Conservation (phyloP, 2,797 vertebrate species). For the Podarcis lilfordi region DNA sequence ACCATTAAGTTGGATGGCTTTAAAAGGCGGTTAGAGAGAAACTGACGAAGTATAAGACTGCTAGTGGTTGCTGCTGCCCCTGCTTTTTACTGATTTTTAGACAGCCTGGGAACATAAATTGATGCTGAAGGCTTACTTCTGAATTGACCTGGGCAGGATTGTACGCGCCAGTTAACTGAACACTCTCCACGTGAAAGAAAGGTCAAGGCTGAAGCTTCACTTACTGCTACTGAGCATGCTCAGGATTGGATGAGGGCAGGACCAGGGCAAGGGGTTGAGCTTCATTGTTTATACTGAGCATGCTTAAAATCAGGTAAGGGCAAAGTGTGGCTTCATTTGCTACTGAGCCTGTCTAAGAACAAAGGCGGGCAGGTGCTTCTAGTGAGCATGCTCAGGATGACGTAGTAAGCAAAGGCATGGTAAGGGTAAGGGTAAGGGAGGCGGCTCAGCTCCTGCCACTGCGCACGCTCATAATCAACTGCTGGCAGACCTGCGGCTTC, state of each 20-base stretch:
- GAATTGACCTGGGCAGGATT: too few relatives aligned
- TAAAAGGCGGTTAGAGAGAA: too few relatives aligned
- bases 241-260: neutral
- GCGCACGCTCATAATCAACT: neutral
- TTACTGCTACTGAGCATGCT: neutral
- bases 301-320: neutral
- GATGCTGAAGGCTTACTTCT: too few relatives aligned
- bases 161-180: too few relatives aligned
- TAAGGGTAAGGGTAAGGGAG: neutral
- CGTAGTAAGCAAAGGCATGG: accelerated
- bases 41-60: too few relatives aligned
- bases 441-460: neutral
- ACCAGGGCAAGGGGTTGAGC: neutral
- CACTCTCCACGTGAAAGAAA: neutral
- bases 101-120: too few relatives aligned
- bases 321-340: neutral
- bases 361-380: neutral
- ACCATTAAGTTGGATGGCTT: too few relatives aligned
- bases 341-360: neutral
- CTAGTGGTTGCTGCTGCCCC: too few relatives aligned
- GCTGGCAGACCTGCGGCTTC: accelerated
- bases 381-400: neutral
- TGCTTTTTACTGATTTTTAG: too few relatives aligned
- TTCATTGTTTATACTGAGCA: neutral
- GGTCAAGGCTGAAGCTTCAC: neutral